These are phyloP conservation scores for Lamprotornis superbus DNA, from an alignment of 2,113 vertebrate species.

Conservation along the genomic window DNA sequence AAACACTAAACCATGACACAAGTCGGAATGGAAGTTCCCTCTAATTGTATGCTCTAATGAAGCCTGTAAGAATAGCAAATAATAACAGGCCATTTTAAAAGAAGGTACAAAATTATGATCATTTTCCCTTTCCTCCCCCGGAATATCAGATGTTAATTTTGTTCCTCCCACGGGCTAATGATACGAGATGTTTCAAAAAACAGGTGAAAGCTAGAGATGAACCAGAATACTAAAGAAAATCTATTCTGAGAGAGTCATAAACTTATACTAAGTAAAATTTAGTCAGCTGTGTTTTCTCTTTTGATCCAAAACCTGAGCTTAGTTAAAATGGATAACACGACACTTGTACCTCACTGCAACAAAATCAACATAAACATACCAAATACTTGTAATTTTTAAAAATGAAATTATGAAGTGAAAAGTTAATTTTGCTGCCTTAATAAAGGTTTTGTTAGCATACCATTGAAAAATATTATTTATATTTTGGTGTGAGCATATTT, in stretches of 20 bases:
- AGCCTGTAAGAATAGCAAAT: not conserved
- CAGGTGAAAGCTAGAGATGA: not conserved
- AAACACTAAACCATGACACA: not conserved
- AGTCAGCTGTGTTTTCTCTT: not conserved
- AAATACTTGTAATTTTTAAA: not conserved
- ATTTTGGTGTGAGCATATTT: not conserved
- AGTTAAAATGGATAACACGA: not conserved
- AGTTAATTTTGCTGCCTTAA: not conserved
- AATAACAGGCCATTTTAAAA: not conserved
- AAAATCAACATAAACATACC: not conserved
- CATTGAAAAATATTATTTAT: not conserved
- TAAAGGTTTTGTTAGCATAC: not conserved
- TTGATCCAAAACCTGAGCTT: not conserved
- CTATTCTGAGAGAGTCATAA: not conserved
- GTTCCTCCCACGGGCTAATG: not conserved
- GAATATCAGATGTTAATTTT: conserved; percentile 4
- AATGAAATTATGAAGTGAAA: not conserved
- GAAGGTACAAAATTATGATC: not conserved
- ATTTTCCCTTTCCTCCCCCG: not conserved
- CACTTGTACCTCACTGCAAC: not conserved
- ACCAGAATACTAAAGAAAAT: not conserved
- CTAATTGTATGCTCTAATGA: not conserved
- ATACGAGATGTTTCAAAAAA: not conserved
- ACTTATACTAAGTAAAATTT: not conserved
- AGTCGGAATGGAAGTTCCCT: not conserved